Conservation (phyloP, 2,797 vertebrate species). For the Acridotheres tristis region DNA sequence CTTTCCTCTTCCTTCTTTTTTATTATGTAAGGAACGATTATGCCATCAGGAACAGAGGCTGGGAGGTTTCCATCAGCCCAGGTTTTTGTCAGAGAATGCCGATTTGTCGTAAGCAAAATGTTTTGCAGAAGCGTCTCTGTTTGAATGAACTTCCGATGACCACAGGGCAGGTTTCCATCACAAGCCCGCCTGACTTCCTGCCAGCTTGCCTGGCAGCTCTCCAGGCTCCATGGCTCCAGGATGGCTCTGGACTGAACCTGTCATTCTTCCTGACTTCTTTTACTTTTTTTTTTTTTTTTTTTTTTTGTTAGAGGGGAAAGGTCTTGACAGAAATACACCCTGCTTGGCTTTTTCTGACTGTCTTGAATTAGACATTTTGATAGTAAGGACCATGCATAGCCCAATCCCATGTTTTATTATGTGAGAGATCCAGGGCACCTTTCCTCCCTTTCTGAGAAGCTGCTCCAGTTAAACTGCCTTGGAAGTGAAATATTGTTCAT, state of each 20-base stretch:
- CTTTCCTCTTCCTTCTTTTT: neutral
- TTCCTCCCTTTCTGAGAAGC: neutral
- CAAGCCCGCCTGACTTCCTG: slow-evolving; percentile 21
- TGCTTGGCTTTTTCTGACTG: neutral
- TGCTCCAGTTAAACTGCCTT: neutral
- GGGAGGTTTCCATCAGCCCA: slow-evolving; percentile 4
- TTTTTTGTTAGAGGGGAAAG: neutral
- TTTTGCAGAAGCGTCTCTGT: slow-evolving; percentile 19
- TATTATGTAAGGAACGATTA: neutral
- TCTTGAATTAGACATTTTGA: neutral
- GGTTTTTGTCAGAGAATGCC: neutral
- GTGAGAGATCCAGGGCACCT: neutral
- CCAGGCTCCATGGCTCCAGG: slow-evolving; percentile 18
- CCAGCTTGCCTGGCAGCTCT: slow-evolving; percentile 41
- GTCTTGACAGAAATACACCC: neutral
- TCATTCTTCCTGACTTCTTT: slow-evolving; percentile 12
- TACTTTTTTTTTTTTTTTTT: neutral
- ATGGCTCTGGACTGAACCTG: slow-evolving; percentile 23
- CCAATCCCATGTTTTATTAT: neutral
- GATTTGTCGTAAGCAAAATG: slow-evolving; percentile 30
- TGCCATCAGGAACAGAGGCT: neutral
- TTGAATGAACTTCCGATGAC: slow-evolving; percentile 55
- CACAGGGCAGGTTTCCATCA: slow-evolving; percentile 54
- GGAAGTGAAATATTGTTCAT: neutral
- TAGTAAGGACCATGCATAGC: neutral